A percentile compares a stretch with the other conserved stretches of the same genome.
These are phyloP conservation scores for Struthidea cinerea DNA, from an alignment of 2,113 vertebrate species.

Conservation along the genomic window DNA sequence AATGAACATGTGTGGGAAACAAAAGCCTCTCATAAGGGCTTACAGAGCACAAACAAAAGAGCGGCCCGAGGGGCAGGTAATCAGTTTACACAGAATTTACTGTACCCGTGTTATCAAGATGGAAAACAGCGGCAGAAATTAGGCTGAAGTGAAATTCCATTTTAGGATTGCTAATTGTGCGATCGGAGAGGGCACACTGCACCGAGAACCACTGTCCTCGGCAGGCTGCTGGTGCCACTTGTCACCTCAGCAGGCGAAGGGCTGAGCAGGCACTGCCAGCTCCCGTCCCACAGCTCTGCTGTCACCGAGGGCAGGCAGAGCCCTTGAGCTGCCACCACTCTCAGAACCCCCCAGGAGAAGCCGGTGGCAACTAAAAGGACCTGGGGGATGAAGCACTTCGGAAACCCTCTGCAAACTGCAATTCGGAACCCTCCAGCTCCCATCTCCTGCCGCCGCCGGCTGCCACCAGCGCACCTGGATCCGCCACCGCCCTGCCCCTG, in stretches of 20 bases:
- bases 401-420: background rate
- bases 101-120: background rate
- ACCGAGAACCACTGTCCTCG: background rate
- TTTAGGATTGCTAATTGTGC: background rate
- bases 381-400: background rate
- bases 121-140: background rate
- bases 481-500: background rate
- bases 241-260: background rate
- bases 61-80: background rate
- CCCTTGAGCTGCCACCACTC: background rate
- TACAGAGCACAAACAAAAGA: background rate
- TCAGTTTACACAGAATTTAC: background rate
- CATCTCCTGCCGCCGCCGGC: background rate
- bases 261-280: background rate
- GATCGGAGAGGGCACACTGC: background rate
- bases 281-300: background rate
- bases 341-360: background rate
- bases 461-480: rapidly evolving
- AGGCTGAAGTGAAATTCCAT: background rate
- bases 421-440: background rate
- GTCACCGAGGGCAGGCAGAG: background rate
- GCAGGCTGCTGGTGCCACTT: background rate
- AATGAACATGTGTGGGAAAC: background rate
- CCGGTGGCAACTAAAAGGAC: background rate
- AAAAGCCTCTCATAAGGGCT: background rate